Evolutionary conservation across 2,797 vertebrate species (phyloP), one percentile per base, ranked within the genome.

Genomic region (Anguilla obscura): DNA sequence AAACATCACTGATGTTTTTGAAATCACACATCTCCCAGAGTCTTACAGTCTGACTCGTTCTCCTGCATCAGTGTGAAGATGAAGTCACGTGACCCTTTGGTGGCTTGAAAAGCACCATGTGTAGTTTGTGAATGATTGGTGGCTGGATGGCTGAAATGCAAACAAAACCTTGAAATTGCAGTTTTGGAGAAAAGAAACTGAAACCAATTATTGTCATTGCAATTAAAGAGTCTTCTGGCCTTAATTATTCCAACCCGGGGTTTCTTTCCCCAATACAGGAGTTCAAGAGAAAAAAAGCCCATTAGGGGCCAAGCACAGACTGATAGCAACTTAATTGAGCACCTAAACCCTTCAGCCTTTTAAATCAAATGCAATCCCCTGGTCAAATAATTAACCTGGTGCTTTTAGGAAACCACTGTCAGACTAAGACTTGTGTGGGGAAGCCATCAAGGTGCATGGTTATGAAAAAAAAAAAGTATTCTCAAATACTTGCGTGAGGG

Each of bases 271-370:
- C 93, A 89, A 95, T 94, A 95, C 96, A 95, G 95, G 96, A 97
- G 96, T 97, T 97, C 97, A 96, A 96, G 95, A 96, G 96, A 97
- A 96, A 95, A 36, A 94, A 94, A 97, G 96, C 96, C 97, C 97
- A 98, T 99, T 99, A 98, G 96, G 97, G 97, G 97, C 96, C 96
- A 96, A 97, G 96, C 97, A 97, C 97, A 97, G 98, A 97, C 97
- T 96, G 94, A 97, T 97, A 98, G 97, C 97, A 97, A 97, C 97
- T 98, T 98, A 98, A 99, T 98, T 98, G 97, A 98, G 97, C 97
- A 98, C 97, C 97, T 97, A 97, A 97, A 97, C 97, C 97, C 97
- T 97, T 92, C 24, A 97, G 97, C 96, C 97, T 96, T 97, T 97
- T 98, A 98, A 98, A 98, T 99, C 97, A 98, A 98, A 98, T 95